Base-by-base conservation (phyloP, 92 coral and sea anemone species). In the Parazoanthus darwini region DNA sequence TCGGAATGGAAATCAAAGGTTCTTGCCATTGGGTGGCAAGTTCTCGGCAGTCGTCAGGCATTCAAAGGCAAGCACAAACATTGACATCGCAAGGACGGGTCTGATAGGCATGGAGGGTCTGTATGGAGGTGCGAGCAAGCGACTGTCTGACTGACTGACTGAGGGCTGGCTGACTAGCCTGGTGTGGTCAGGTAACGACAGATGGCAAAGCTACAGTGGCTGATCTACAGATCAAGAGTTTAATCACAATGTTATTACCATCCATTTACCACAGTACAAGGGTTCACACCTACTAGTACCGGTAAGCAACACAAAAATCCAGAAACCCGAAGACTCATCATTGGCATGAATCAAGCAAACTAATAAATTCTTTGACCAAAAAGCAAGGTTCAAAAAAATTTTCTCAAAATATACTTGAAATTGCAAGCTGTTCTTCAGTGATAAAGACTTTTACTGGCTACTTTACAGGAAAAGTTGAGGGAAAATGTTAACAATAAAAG, bases 191-290 rank as follows among this genome's bases (percentile, higher is more conserved):
- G 90, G 86, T 89, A 80, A 89, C 89, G 54, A 87, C 88, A 90
- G 93, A 94, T 86, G 93, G 94, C 93, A 93, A 88, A 94, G 96
- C 80, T 94, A 92, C 94, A 88, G 92, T 93, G 94, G 96, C 92
- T 91, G 92, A 95, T 95, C 98, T 95, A 95, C 68, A 93, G 96
- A 95, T 89, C 98, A 95, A 93, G 94, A 95, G 92, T 91, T 91
- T 92, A 91, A 92, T 92, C 90, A 89, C 78, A 50, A 82, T 58
- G 94, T 92, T 86, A 93, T 88, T 91, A 89, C 91, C 82, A 68
- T 80, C 79, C 86, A 78, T 56, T 79, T 35, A 65, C 54, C 78
- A 85, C 11, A 80, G 78, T 63, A 63, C 70, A 63, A 20, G n/a
- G 36, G 70, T 20, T 58, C 10, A 58, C 23, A 58, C 66, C 42